Evolutionary conservation across 2,113 vertebrate species (phyloP).

Genomic region (Limanda limanda): DNA sequence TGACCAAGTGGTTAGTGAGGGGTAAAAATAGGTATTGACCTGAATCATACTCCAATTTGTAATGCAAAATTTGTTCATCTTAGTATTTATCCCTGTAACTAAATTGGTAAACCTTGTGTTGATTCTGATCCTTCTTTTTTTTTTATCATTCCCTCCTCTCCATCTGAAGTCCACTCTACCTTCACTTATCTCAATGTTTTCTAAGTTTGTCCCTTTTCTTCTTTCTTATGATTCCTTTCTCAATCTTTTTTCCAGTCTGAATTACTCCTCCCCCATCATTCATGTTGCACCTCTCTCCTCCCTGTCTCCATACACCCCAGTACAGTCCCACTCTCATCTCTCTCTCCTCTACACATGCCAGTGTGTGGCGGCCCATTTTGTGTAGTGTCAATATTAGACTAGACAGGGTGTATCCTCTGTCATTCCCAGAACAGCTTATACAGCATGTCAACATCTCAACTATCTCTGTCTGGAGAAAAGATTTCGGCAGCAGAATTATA

Average conservation of each 20-base stretch:
- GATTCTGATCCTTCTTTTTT: neutral
- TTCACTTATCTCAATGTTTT: neutral
- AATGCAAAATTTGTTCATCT: too few relatives aligned
- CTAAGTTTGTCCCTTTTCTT: neutral
- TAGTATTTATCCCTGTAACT: too few relatives aligned
- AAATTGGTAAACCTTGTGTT: too few relatives aligned
- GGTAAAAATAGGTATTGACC: too few relatives aligned
- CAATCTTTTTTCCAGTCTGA: neutral
- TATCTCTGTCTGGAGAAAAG: conserved; percentile 13
- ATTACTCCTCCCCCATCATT: neutral
- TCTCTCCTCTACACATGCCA: conserved; percentile 34
- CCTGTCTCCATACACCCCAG: conserved; percentile 10
- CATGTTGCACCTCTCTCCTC: neutral
- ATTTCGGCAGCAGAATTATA: neutral
- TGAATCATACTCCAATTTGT: too few relatives aligned
- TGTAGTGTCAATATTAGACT: conserved; percentile 78
- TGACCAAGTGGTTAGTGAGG: too few relatives aligned
- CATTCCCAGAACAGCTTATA: conserved; percentile 57
- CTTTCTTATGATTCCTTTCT: neutral
- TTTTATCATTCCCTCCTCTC: too few relatives aligned
- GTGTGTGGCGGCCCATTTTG: conserved; percentile 50
- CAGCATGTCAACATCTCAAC: conserved; percentile 43
- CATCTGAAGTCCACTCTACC: neutral
- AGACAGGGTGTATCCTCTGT: conserved; percentile 51
- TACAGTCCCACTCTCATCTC: neutral